phyloP scores from a whole-genome alignment of 35 echinoderm and acorn worm species.

The Ptychodera flava region DNA sequence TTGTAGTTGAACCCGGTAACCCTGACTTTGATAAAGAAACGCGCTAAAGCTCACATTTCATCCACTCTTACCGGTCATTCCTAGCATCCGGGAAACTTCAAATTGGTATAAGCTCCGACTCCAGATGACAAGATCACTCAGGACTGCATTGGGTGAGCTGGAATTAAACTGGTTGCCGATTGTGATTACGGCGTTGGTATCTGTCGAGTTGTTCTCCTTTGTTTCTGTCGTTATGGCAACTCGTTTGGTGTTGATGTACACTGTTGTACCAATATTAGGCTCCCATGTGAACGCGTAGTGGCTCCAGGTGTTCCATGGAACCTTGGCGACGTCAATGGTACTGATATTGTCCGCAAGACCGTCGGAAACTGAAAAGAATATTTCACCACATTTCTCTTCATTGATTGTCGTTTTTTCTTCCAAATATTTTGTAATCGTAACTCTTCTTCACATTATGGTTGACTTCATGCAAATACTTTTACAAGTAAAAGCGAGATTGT shows the following conservation, averaged over 20 bases:
- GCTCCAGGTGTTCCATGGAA: background rate
- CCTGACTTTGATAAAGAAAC: too few relatives aligned
- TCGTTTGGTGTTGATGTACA: background rate
- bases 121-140: constrained; percentile 21
- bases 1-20: too few relatives aligned
- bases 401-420: too few relatives aligned
- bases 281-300: background rate
- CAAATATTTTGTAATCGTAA: too few relatives aligned
- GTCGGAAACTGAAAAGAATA: background rate
- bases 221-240: background rate
- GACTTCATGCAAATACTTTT: too few relatives aligned
- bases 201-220: background rate
- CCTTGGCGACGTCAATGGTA: background rate
- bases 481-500: too few relatives aligned
- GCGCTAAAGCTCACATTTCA: too few relatives aligned
- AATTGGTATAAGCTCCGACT: constrained; percentile 22
- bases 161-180: background rate
- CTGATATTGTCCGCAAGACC: background rate
- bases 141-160: background rate
- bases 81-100: constrained; percentile 41
- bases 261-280: background rate
- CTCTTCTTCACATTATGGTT: too few relatives aligned
- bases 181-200: background rate
- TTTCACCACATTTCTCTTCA: too few relatives aligned
- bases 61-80: constrained; percentile 39